These are phyloP conservation scores for Pedetes capensis DNA, from an alignment of 2,113 vertebrate species.

Conservation along the genomic window DNA sequence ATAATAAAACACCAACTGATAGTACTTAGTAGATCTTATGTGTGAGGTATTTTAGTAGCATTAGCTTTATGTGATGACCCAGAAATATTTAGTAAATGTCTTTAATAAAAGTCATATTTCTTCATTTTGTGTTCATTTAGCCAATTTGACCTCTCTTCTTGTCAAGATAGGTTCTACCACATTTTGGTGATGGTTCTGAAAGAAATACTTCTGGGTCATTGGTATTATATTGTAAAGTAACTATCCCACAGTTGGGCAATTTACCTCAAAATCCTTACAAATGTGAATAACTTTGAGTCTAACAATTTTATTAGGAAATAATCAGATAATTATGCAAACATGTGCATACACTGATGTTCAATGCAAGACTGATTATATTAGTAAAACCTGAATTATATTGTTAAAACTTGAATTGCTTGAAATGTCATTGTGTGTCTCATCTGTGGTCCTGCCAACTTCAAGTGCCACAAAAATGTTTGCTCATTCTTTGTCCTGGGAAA, in stretches of 20 bases:
- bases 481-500: conserved; percentile 3
- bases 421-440: conserved; percentile 34
- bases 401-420: conserved; percentile 39
- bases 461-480: conserved; percentile 41
- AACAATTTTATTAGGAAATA: neutral
- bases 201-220: neutral
- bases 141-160: neutral
- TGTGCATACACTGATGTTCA: neutral
- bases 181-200: neutral
- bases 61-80: neutral
- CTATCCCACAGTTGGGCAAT: neutral
- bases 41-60: neutral
- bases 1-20: neutral
- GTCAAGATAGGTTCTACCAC: neutral
- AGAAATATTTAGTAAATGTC: neutral
- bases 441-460: conserved; percentile 30
- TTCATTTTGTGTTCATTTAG: neutral
- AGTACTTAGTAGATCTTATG: neutral
- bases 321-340: neutral
- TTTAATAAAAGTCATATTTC: neutral
- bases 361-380: neutral
- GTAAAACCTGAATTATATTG: neutral
- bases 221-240: neutral
- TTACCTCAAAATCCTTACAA: neutral
- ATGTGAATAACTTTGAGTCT: neutral